Percentiles rank a stretch among this genome's conserved stretches.
Conservation (phyloP, 2,113 vertebrate genomes). For the Merops nubicus region DNA sequence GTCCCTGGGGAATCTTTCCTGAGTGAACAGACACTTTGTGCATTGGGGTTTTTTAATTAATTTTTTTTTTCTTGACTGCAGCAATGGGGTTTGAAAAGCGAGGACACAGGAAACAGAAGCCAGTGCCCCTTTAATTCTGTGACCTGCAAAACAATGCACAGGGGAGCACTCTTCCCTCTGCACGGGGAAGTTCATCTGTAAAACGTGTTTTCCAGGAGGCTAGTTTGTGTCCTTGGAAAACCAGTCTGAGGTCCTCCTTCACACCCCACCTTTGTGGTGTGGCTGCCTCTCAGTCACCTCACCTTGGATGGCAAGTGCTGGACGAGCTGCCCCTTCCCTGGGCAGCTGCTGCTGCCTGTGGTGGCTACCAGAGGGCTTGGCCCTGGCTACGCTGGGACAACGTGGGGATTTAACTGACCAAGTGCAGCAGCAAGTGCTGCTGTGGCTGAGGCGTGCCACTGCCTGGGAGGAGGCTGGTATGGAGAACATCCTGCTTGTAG, state of each 20-base stretch:
- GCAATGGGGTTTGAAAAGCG: not conserved
- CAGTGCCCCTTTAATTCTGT: not conserved
- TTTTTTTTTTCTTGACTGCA: not conserved
- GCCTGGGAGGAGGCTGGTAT: not conserved
- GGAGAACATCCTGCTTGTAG: not conserved
- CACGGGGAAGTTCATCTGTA: not conserved
- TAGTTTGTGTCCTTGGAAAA: not conserved
- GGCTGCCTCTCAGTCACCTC: not conserved
- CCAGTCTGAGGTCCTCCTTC: not conserved
- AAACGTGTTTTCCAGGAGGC: not conserved
- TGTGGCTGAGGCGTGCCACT: not conserved
- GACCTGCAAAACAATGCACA: not conserved
- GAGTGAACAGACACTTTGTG: not conserved
- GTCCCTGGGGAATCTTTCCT: not conserved
- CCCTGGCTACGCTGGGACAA: not conserved
- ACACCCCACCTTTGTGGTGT: not conserved
- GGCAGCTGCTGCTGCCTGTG: not conserved
- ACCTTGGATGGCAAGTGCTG: not conserved
- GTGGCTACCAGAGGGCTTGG: not conserved
- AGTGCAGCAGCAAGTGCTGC: not conserved
- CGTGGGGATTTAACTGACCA: not conserved
- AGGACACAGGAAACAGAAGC: not conserved
- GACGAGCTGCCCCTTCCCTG: not conserved
- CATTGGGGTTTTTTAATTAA: no score
- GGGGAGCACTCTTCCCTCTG: not conserved